Base-by-base conservation (phyloP, 2,888 invertebrate genomes). In the Watsonalla binaria region DNA sequence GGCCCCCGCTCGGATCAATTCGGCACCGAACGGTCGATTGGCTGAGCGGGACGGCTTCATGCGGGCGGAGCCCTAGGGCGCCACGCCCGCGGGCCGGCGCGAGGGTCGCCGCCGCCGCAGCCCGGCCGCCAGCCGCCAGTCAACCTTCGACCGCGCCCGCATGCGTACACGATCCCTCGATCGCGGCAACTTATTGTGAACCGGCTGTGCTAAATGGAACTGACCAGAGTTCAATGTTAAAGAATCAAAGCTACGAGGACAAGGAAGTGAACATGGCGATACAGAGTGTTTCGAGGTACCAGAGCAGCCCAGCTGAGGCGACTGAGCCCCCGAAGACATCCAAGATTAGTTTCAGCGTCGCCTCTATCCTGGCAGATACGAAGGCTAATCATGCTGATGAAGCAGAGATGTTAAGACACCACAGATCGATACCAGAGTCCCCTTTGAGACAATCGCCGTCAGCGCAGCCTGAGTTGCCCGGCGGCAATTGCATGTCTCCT, bases 291-390 rank as follows among this genome's bases (percentile, higher is more conserved):
- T 93, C 93, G 72, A 92, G 93, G 70, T 93, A 93, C 86, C 92
- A 92, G 65, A 92, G 93, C 86, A 92, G 93, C 82, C 92, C 92
- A 62, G 93, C 93, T 73, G 93, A 93, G 78, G 93, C 92, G 61
- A 93, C 93, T 63, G 93, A 89, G 56, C 88, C 89, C 1, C 88
- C 90, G 13, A 94, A 94, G 76, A 92, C 93, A 59, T 93, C 94
- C 61, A 91, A 94, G 69, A 93, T 95, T 74, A 95, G 94, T 86
- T 97, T 98, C 91, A 96, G 97, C 85, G 97, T 97, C 65, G 96
- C 97, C 6, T 96, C 97, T 0, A 92, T 97, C 62, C 87, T 98
- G 65, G 94, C 96, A 13, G 97, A 97, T 72, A 95, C 97, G 34
- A 94, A 96, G 78, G 93, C 93, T 2, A 91, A 87, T 54, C 91